Evolutionary conservation across 2,113 vertebrate species (phyloP).

Genomic region (Peucedramus taeniatus): DNA sequence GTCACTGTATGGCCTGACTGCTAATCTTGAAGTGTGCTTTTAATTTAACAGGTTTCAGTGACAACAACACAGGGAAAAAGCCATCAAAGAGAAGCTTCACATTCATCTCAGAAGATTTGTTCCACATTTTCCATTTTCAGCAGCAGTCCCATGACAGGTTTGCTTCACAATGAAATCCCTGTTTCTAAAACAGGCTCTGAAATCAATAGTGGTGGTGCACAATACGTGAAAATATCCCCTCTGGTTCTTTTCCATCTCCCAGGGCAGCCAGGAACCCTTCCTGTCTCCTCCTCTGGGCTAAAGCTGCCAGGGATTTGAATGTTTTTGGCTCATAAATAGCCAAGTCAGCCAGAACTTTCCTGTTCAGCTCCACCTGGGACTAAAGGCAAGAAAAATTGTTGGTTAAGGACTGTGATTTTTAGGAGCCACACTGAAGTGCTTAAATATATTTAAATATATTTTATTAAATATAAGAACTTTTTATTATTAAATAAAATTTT

Average conservation of each 20-base stretch:
- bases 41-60: not conserved
- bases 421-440: not conserved
- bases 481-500: not conserved
- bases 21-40: not conserved
- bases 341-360: slow-evolving; percentile 84
- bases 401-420: not conserved
- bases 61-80: not conserved
- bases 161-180: not conserved
- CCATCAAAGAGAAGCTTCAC: not conserved
- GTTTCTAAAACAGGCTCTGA: rapidly evolving
- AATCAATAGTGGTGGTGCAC: slow-evolving; percentile 74
- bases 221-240: slow-evolving; percentile 88
- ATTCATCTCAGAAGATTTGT: not conserved
- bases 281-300: slow-evolving; percentile 82
- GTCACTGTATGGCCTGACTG: not conserved
- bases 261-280: slow-evolving; percentile 87
- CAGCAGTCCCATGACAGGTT: rapidly evolving
- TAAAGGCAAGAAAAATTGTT: not conserved
- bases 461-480: not conserved
- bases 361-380: slow-evolving; percentile 89
- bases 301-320: slow-evolving; percentile 84
- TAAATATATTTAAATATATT: not conserved
- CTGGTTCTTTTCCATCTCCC: slow-evolving; percentile 85
- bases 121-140: not conserved
- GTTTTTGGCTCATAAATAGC: slow-evolving; percentile 91